Percentiles rank a stretch among this genome's conserved stretches.
phyloP scores from a whole-genome alignment of 2,888 invertebrate genomes.

The Idaea aversata region DNA sequence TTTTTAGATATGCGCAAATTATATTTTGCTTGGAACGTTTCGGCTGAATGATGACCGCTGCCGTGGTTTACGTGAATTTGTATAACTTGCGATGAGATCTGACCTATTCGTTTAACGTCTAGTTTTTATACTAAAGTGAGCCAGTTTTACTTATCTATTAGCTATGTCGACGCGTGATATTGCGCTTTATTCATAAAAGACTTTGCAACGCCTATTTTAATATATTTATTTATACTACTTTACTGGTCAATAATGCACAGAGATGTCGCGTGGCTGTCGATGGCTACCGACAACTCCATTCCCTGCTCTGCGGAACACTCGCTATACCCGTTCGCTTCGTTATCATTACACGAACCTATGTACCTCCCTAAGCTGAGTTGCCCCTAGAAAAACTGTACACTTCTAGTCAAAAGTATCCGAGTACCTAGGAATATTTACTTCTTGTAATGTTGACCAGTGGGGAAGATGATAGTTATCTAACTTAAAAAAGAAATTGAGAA shows the following conservation, averaged over 20 bases:
- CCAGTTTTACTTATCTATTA: slow-evolving; percentile 32
- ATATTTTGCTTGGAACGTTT: slow-evolving; percentile 54
- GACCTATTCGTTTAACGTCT: neutral
- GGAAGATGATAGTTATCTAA: neutral
- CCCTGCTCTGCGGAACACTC: neutral
- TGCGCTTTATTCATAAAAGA: slow-evolving; percentile 38
- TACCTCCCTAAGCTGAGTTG: neutral
- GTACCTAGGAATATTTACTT: neutral
- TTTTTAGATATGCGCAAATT: slow-evolving; percentile 51
- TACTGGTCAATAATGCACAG: neutral
- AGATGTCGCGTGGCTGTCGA: neutral
- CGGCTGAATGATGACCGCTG: slow-evolving; percentile 38
- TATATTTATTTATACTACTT: neutral
- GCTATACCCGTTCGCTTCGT: neutral
- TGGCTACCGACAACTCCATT: neutral
- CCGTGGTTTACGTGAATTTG: slow-evolving; percentile 56
- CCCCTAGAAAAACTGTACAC: neutral
- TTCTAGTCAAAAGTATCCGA: neutral
- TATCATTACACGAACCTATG: neutral
- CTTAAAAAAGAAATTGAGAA: neutral
- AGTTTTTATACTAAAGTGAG: slow-evolving; percentile 14
- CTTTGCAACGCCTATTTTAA: slow-evolving; percentile 23
- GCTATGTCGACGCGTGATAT: slow-evolving; percentile 41
- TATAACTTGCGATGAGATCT: slow-evolving; percentile 53
- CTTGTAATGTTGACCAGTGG: neutral